Percentiles rank a stretch among this genome's conserved stretches.
phyloP scores from a whole-genome alignment of 2,888 invertebrate species.

The Amblyteles armatorius region DNA sequence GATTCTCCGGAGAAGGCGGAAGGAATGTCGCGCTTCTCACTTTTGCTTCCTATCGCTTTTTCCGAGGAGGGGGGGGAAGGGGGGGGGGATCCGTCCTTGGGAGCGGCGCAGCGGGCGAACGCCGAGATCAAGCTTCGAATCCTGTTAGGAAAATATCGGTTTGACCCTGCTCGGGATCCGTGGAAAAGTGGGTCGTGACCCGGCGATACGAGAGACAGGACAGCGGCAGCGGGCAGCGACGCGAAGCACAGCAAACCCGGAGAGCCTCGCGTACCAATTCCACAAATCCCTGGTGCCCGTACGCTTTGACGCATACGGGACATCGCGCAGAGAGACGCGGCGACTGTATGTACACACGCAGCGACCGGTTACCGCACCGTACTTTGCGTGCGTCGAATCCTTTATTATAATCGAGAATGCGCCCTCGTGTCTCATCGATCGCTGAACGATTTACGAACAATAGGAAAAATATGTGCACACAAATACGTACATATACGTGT shows the following conservation, averaged over 20 bases:
- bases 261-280: slow-evolving; percentile 60
- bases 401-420: slow-evolving; percentile 31
- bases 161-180: slow-evolving; percentile 66
- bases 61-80: background rate
- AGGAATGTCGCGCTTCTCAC: background rate
- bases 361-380: slow-evolving; percentile 20
- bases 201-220: slow-evolving; percentile 60
- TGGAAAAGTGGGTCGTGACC: slow-evolving; percentile 70
- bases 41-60: background rate
- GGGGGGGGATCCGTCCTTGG: slow-evolving; percentile 52
- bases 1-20: slow-evolving; percentile 11
- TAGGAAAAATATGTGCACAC: background rate
- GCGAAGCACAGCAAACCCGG: slow-evolving; percentile 41
- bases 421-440: slow-evolving; percentile 26
- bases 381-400: slow-evolving; percentile 34
- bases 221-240: slow-evolving; percentile 31
- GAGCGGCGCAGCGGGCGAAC: slow-evolving; percentile 26
- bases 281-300: slow-evolving; percentile 50
- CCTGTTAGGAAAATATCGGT: slow-evolving; percentile 67
- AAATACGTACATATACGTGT: no score
- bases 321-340: background rate
- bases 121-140: slow-evolving; percentile 66
- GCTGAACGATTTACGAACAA: slow-evolving; percentile 28
- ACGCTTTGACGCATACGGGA: slow-evolving; percentile 18
- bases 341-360: background rate